phyloP scores from a whole-genome alignment of 2,797 vertebrate species.

The Sebastes hopkinsi region DNA sequence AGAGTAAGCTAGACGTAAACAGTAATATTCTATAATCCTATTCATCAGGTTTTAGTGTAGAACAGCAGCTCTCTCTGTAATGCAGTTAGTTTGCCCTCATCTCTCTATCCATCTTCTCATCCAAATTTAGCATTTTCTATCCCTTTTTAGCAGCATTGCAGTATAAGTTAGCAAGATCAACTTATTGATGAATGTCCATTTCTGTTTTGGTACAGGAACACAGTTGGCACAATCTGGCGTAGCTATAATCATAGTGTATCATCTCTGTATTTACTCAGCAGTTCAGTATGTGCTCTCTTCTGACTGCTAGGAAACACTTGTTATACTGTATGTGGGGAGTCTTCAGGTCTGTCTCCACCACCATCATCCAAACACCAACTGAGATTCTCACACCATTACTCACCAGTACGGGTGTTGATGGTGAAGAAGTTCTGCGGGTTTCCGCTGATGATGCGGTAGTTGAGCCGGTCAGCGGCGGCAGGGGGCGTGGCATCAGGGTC shows the following conservation, averaged over 20 bases:
- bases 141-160: background rate
- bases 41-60: background rate
- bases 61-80: background rate
- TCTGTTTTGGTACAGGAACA: background rate
- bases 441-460: slow-evolving; percentile 91
- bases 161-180: background rate
- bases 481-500: slow-evolving; percentile 88
- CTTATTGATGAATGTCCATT: background rate
- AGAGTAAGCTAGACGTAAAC: too few relatives aligned
- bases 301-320: too few relatives aligned
- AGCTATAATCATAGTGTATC: background rate
- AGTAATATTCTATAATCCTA: background rate
- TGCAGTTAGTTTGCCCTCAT: background rate
- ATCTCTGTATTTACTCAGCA: background rate
- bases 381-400: slow-evolving; percentile 45
- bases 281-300: too few relatives aligned
- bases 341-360: too few relatives aligned
- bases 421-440: slow-evolving; percentile 97
- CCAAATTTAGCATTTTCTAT: background rate
- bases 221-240: background rate
- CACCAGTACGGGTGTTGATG: slow-evolving; percentile 92
- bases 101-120: background rate
- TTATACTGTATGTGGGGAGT: too few relatives aligned
- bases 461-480: slow-evolving; percentile 81
- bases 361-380: too few relatives aligned